phyloP scores from a whole-genome alignment of 1,140 invertebrate species.

The Spodoptera frugiperda region DNA sequence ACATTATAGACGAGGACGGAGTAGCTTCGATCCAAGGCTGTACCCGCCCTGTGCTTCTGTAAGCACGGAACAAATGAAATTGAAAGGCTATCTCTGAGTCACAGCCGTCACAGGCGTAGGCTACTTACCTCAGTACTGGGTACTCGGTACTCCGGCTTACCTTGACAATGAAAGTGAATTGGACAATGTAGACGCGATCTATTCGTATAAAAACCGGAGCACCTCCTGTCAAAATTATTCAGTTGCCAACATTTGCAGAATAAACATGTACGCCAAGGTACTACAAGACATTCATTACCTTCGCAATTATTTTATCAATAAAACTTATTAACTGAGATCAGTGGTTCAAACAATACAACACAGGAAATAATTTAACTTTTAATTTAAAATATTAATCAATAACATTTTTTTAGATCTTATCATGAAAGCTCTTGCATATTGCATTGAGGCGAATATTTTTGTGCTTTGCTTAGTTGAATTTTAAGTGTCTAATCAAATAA shows the following conservation, averaged over 20 bases:
- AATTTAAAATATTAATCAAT: too few relatives aligned
- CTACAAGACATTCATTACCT: slow-evolving; percentile 51
- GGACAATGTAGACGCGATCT: slow-evolving; percentile 60
- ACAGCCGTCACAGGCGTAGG: slow-evolving; percentile 67
- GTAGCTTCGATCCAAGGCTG: slow-evolving; percentile 44
- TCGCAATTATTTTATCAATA: background rate
- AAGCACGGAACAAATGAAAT: slow-evolving; percentile 77
- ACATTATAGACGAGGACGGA: slow-evolving; percentile 40
- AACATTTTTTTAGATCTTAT: too few relatives aligned
- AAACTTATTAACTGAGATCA: background rate
- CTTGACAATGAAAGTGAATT: slow-evolving; percentile 84
- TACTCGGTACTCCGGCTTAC: slow-evolving; percentile 63
- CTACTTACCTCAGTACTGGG: slow-evolving; percentile 51
- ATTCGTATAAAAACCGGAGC: slow-evolving; percentile 76
- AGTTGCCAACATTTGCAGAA: slow-evolving; percentile 80
- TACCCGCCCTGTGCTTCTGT: slow-evolving; percentile 47
- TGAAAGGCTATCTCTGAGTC: slow-evolving; percentile 82
- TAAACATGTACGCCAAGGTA: slow-evolving; percentile 85
- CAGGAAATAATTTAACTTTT: too few relatives aligned
- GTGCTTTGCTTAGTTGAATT: too few relatives aligned
- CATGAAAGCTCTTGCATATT: too few relatives aligned
- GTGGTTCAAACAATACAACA: background rate
- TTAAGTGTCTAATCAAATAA: background rate
- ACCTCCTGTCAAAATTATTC: slow-evolving; percentile 77
- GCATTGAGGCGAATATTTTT: too few relatives aligned